Evolutionary conservation across 1,140 invertebrate species (phyloP).

Genomic region (Micrasema minimum): DNA sequence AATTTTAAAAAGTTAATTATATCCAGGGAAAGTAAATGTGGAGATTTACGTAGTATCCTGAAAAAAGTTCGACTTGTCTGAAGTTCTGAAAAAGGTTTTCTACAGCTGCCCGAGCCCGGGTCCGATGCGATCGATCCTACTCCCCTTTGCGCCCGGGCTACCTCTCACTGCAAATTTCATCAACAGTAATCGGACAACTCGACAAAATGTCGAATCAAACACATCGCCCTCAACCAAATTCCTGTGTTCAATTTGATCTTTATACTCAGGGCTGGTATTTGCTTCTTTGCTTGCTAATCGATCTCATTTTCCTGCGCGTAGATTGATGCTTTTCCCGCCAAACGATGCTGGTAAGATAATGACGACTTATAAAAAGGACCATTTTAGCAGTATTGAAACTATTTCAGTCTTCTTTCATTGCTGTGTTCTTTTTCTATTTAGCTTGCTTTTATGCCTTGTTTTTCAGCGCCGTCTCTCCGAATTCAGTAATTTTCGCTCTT

Average conservation of each 20-base stretch:
- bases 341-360: background rate
- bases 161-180: background rate
- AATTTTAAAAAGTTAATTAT: too few relatives aligned
- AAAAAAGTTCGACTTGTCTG: too few relatives aligned
- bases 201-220: background rate
- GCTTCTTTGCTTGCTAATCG: too few relatives aligned
- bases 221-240: too few relatives aligned
- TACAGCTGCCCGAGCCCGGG: constrained; percentile 23
- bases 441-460: background rate
- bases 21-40: too few relatives aligned
- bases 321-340: background rate
- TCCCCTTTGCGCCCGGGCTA: constrained; percentile 9
- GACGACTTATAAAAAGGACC: too few relatives aligned
- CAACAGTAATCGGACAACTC: background rate
- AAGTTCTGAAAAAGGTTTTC: constrained; percentile 35
- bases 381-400: too few relatives aligned
- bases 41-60: too few relatives aligned
- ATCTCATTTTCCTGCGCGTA: too few relatives aligned
- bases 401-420: too few relatives aligned
- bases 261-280: too few relatives aligned
- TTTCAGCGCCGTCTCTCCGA: background rate
- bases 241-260: too few relatives aligned
- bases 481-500: constrained; percentile 8
- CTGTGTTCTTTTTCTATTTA: background rate
- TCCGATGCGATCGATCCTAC: constrained; percentile 20